Evolutionary conservation across 2,797 vertebrate species (phyloP), one percentile per base, ranked within the genome.

Genomic region (Anableps anableps): DNA sequence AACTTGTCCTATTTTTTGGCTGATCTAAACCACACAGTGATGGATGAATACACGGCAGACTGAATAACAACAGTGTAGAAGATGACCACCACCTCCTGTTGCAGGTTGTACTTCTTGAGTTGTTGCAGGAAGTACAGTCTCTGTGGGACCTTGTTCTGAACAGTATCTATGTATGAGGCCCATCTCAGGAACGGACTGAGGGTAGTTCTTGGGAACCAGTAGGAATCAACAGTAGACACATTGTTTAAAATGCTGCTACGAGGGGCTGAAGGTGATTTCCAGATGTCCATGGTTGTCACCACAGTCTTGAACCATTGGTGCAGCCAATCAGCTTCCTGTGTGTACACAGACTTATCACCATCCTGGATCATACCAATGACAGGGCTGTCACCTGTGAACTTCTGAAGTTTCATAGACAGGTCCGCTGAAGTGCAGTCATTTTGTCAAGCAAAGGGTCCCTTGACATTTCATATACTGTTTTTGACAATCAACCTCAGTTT

Each of bases 401-500:
- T 29, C 58, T 17, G 16, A 34, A 62, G 14, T 16, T 62, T 62
- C 16, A 17, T 31, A 29, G 43, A 43, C 43, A 43, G 16, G 2
- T 34, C 5, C 0, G 1, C 11, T 58, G 58, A 17, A 7, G 14
- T 31, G 29, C 58, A 60, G 14, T 31, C 29, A 60, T 60, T 31
- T 31, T 31, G 58, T 31, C 14, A 60, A 60, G 29, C 55, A 31
- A 60, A 34, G 5, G 34, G 60, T 34, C 31, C 34, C 29, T 62
- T 62, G 60, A 34, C 29, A 62, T 34, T 62, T 34, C 60, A 13
- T 62, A 0, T 48, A 21, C 45, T 72, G 75, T 84, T 81, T 41
- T 41, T 6, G 4, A n/a, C 23, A 48, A 50, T 31, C 38, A 36
- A 64, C 13, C 43, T 23, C 9, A 10, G 9, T 75, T 41, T 31